These are phyloP conservation scores for Drymodes brunneopygia DNA, from an alignment of 2,113 vertebrate genomes.

Conservation along the genomic window DNA sequence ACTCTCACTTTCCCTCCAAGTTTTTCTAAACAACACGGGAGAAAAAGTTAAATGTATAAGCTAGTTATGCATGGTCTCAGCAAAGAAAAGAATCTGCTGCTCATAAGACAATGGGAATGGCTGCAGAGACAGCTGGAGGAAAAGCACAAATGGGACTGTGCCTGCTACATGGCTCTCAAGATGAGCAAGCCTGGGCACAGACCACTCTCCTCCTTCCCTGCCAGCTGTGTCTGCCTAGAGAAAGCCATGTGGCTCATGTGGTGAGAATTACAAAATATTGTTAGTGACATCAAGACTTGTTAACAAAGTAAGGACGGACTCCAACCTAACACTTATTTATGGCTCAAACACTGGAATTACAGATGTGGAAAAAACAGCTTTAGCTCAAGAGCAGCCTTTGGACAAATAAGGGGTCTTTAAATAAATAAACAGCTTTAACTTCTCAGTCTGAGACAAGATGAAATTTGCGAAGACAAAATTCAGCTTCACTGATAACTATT, in stretches of 20 bases:
- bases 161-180: not conserved
- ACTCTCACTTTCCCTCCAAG: not conserved
- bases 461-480: not conserved
- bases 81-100: not conserved
- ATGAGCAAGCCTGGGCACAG: not conserved
- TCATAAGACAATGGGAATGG: not conserved
- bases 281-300: accelerated
- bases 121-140: not conserved
- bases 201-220: not conserved
- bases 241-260: not conserved
- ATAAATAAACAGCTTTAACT: not conserved
- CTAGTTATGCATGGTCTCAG: not conserved
- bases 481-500: not conserved
- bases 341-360: not conserved
- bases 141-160: not conserved
- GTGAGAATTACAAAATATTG: not conserved
- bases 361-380: not conserved
- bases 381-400: not conserved
- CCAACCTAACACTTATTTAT: not conserved
- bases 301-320: not conserved
- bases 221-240: not conserved
- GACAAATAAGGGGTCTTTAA: not conserved
- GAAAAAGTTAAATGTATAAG: not conserved
- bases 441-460: not conserved
- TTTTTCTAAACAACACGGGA: not conserved